Percentiles rank a stretch among this genome's conserved stretches.
These are phyloP conservation scores for Gasteruption jaculator DNA, from an alignment of 2,888 invertebrate genomes.

Conservation along the genomic window DNA sequence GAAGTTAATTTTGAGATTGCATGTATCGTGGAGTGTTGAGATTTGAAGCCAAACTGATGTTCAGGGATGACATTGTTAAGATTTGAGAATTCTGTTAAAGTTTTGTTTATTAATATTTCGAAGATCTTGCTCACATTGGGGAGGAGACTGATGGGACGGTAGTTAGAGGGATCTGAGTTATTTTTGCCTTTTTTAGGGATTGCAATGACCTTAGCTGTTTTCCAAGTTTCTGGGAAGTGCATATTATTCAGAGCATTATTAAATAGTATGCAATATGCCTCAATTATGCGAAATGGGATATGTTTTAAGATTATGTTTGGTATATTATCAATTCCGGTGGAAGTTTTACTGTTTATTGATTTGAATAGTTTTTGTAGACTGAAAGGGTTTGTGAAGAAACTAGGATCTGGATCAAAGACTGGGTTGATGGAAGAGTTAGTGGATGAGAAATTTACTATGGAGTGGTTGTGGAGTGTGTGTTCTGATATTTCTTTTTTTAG, in stretches of 20 bases:
- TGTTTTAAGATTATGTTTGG: slow-evolving; percentile 2
- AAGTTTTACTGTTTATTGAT: background rate
- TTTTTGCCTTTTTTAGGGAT: background rate
- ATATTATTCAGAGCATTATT: background rate
- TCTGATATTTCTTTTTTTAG: too few species aligned
- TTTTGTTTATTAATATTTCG: slow-evolving; percentile 5
- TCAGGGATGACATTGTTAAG: background rate
- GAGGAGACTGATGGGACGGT: background rate
- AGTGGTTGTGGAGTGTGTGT: too few species aligned
- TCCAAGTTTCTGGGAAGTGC: background rate
- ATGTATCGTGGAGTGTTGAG: background rate
- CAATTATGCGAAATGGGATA: background rate
- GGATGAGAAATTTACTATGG: too few species aligned
- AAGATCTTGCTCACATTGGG: slow-evolving; percentile 3
- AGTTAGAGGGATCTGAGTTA: too few species aligned
- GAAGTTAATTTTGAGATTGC: background rate
- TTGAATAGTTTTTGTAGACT: background rate
- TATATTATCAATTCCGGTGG: background rate
- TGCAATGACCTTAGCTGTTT: slow-evolving; percentile 1
- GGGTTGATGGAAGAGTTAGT: too few species aligned
- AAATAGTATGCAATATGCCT: background rate
- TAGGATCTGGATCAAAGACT: too few species aligned
- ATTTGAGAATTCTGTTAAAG: background rate
- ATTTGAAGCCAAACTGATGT: background rate
- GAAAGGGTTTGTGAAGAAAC: slow-evolving; percentile 3